phyloP scores from a whole-genome alignment of 2,888 invertebrate genomes.

The Herminia tarsipennalis region DNA sequence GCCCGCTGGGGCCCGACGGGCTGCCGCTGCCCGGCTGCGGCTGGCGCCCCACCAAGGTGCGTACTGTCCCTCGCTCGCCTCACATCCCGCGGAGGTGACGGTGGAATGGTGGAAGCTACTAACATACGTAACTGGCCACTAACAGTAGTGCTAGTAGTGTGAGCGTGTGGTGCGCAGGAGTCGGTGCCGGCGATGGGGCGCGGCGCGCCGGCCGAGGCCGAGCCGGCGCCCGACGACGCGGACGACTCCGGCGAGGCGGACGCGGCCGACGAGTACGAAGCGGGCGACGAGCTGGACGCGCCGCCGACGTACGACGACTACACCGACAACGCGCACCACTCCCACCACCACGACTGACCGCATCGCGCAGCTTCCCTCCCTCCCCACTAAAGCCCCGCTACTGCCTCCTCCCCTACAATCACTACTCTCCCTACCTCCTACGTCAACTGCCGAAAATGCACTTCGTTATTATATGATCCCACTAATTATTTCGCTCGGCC shows the following conservation, averaged over 20 bases:
- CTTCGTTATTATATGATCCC: no score
- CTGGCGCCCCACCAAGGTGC: constrained; percentile 95
- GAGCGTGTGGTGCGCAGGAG: constrained; percentile 52
- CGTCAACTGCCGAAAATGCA: no score
- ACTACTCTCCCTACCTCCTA: not conserved
- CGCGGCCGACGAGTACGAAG: constrained; percentile 60
- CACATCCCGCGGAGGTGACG: not conserved
- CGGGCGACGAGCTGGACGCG: constrained; percentile 65
- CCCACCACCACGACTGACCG: constrained; percentile 67
- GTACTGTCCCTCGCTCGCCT: constrained; percentile 8
- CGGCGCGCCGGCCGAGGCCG: constrained; percentile 45
- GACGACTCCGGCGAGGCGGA: constrained; percentile 42
- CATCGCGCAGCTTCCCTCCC: not conserved
- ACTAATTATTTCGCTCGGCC: no score
- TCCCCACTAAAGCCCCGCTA: not conserved
- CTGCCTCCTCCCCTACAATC: no score
- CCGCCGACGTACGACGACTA: constrained; percentile 76
- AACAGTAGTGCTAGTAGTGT: constrained; percentile 16
- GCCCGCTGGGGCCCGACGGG: constrained; percentile 98
- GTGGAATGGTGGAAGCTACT: not conserved
- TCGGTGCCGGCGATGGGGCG: constrained; percentile 46
- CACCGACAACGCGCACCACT: constrained; percentile 73
- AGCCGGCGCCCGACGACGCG: constrained; percentile 39
- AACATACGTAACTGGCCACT: constrained; percentile 10
- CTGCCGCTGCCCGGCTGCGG: constrained; percentile 98